Conservation (phyloP, 2,113 vertebrate genomes). For the Notothenia rossii region DNA sequence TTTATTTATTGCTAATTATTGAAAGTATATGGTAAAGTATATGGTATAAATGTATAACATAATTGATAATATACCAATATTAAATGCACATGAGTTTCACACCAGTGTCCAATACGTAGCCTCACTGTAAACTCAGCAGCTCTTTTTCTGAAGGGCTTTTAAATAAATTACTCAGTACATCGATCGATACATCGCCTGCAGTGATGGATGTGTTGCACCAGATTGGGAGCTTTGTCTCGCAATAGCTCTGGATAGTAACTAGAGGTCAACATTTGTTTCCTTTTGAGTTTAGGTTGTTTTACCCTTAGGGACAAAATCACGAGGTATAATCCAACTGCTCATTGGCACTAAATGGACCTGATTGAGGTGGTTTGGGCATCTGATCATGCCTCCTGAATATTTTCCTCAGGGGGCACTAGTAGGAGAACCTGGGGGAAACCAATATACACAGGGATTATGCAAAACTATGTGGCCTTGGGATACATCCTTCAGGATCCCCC, state of each 20-base stretch:
- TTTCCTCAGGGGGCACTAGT: slow-evolving; percentile 2
- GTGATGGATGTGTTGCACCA: slow-evolving; percentile 12
- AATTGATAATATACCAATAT: too few relatives aligned
- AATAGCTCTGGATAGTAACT: neutral
- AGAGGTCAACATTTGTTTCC: slow-evolving; percentile 22
- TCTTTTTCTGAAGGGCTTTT: neutral
- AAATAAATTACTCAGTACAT: slow-evolving; percentile 25
- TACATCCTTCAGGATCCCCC: slow-evolving; percentile 8
- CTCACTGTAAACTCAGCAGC: neutral
- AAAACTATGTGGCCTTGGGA: slow-evolving; percentile 14
- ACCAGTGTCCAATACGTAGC: neutral
- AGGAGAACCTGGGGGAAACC: slow-evolving; percentile 11
- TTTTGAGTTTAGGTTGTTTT: neutral
- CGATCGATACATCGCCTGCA: neutral
- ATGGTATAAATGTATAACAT: too few relatives aligned
- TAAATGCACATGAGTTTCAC: neutral
- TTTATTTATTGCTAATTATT: too few relatives aligned
- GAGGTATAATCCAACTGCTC: slow-evolving; percentile 3
- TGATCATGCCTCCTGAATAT: slow-evolving; percentile 10
- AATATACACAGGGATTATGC: slow-evolving; percentile 26
- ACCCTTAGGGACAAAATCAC: neutral
- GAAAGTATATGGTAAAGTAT: too few relatives aligned
- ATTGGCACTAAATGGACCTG: slow-evolving; percentile 4
- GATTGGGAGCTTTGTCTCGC: slow-evolving; percentile 17
- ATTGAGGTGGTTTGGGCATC: slow-evolving; percentile 12